Evolutionary conservation across 2,113 vertebrate species (phyloP), one percentile per base, ranked within the genome.

Genomic region (Stegastes partitus): DNA sequence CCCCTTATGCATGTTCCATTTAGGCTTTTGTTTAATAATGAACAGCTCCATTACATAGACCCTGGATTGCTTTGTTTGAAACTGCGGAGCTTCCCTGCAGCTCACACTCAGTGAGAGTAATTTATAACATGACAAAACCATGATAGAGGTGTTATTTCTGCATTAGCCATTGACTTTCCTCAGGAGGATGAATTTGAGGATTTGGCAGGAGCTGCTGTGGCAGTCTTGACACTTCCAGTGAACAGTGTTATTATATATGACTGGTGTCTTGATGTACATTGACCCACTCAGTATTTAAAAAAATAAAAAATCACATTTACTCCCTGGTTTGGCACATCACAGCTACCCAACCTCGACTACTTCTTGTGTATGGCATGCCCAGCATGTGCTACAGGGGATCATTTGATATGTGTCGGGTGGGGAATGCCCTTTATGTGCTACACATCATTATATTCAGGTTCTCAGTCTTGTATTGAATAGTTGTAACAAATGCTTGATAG

Each of bases 21-120:
- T 61, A 68, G 47, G 59, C 69, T 58, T 86, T 82, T 86, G 83
- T 87, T 87, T 79, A 74, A 73, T 79, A 83, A 66, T 67, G 39
- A 79, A 77, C 75, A 83, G 54, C 62, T 74, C 77, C 26, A 77
- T 82, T 85, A 82, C 39, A 67, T 31, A 49, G 15, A 66, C 22
- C 26, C n/a, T 68, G 65, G 10, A 51, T 54, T 16, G 26, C 53
- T 85, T 82, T 87, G 45, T 73, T 55, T 70, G 18, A 88, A 65
- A 65, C 42, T 54, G 68, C 61, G 37, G 54, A 72, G 31, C 47
- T 31, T 76, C 67, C 63, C 66, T 59, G 75, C 26, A 87, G 76
- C 82, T 63, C 50, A 57, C 53, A 55, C 14, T 73, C 22, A 51
- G 31, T 63, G 28, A 64, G 31, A 51, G 65, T 75, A 39, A 68